These are phyloP conservation scores for Uloborus diversus DNA, from an alignment of 1,140 invertebrate species.

Conservation along the genomic window DNA sequence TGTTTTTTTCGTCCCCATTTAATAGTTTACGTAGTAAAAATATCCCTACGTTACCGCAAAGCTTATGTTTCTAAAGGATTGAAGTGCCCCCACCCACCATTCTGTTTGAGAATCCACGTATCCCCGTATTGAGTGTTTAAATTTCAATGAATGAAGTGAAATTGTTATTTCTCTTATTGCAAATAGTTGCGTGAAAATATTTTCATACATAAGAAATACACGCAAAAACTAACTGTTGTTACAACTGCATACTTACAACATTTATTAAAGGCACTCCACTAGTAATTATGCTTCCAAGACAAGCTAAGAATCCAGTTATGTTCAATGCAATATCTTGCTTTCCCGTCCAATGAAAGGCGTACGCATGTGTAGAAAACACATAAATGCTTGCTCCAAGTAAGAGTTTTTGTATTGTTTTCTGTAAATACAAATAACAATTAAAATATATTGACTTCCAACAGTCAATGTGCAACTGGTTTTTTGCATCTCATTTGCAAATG, in stretches of 20 bases:
- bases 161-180: too few relatives aligned
- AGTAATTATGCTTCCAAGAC: background rate
- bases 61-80: too few relatives aligned
- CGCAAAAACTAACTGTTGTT: background rate
- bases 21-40: too few relatives aligned
- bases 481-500: too few relatives aligned
- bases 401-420: background rate
- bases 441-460: background rate
- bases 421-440: background rate
- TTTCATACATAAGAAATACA: background rate
- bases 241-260: constrained; percentile 8
- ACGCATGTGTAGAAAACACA: constrained; percentile 1
- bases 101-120: too few relatives aligned
- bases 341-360: background rate
- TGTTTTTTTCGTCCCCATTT: too few relatives aligned
- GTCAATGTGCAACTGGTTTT: too few relatives aligned
- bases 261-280: constrained; percentile 7
- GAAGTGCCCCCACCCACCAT: too few relatives aligned
- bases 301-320: background rate
- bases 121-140: too few relatives aligned
- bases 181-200: background rate
- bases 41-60: too few relatives aligned
- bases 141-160: too few relatives aligned
- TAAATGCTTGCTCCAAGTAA: background rate
- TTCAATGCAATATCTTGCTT: background rate